Evolutionary conservation across 1,140 invertebrate genomes (phyloP), one percentile per base, ranked within the genome.

Genomic region (Zaprionus capensis): DNA sequence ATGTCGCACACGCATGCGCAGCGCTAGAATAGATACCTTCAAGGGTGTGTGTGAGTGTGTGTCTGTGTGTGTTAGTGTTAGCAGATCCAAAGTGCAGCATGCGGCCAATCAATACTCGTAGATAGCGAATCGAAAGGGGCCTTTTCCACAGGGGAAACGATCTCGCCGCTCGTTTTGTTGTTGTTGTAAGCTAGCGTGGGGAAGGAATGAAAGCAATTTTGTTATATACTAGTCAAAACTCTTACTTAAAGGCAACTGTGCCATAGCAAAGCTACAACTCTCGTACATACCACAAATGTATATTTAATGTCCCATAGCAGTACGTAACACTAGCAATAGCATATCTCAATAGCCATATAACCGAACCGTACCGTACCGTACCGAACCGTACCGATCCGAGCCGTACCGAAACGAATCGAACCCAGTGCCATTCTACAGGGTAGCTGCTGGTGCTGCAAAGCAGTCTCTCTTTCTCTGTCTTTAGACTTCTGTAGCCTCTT

Each of bases 1-100:
- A 92, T 92, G 92, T 83, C 85, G 44, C 92, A 92, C 71, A 87
- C 91, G 63, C 92, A 92, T 91, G 81, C 91, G 73, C 92, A 92
- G 67, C 92, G 92, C 59, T 92, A 92, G 69, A 51, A 36, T 36
- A 55, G 55, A 59, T 0, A 55, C 65, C 61, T 71, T 51, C 67
- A 31, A 20, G 24, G 6, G 53, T 17, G 38, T 41, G 49, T 59
- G 44, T 68, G 31, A 15, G 59, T 46, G 57, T 61, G 46, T 56
- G 59, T 38, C 26, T 46, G 57, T 61, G 46, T 56, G 46, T 56
- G 59, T 38, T 55, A 28, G 44, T 36, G 41, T 63, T 46, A 46
- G 41, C n/a, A n/a, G 46, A 51, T 51, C 46, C 41, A 46, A 46
- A 46, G n/a, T 46, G n/a, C 7, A 38, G 36, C 36, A 38, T 38